phyloP scores from a whole-genome alignment of 2,888 invertebrate genomes.

The Abrostola triplasia region DNA sequence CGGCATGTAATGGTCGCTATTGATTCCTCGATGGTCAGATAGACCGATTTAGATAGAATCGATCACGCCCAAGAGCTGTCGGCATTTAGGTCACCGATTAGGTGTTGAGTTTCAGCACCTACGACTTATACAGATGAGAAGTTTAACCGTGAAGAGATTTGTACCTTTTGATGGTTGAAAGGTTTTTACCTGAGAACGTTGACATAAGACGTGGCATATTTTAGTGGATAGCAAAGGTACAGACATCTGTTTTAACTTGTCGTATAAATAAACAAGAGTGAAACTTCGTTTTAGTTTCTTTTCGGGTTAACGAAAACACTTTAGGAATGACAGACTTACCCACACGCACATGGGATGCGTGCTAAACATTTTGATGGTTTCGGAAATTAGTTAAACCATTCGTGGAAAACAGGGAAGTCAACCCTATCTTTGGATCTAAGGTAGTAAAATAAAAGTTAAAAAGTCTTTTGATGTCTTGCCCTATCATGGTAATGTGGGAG shows the following conservation, averaged over 20 bases:
- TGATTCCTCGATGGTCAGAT: conserved; percentile 40
- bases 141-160: conserved; percentile 1
- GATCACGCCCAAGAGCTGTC: conserved; percentile 33
- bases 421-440: conserved; percentile 45
- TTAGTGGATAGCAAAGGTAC: not conserved
- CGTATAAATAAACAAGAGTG: not conserved
- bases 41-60: conserved; percentile 45
- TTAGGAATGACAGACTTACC: not conserved
- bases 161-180: not conserved
- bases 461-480: conserved; percentile 36
- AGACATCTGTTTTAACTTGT: not conserved
- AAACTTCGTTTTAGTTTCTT: not conserved
- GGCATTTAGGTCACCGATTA: conserved; percentile 36
- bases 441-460: conserved; percentile 44
- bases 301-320: conserved; percentile 1
- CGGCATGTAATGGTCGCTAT: conserved; percentile 41
- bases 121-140: conserved; percentile 20
- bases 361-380: conserved; percentile 38
- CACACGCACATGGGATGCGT: conserved; percentile 23
- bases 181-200: not conserved
- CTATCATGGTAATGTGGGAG: conserved; percentile 28
- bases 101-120: conserved; percentile 25
- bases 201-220: too few relatives aligned
- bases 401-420: conserved; percentile 34
- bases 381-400: conserved; percentile 21